These are phyloP conservation scores for Desmodus rotundus DNA, from an alignment of 2,113 vertebrate species.

Conservation along the genomic window DNA sequence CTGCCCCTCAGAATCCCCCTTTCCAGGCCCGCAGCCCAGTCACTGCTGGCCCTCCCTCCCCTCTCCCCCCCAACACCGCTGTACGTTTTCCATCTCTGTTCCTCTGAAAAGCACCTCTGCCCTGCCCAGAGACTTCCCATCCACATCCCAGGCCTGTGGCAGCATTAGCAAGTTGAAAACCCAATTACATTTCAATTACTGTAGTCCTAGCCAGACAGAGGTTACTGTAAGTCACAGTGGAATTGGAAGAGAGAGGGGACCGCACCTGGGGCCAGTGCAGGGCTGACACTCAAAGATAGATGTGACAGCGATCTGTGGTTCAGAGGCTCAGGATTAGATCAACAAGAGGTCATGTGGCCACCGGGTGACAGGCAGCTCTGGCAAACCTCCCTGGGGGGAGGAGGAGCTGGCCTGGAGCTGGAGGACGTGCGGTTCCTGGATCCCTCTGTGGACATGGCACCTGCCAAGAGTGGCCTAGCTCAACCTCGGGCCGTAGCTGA, in stretches of 20 bases:
- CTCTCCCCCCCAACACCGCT: no score
- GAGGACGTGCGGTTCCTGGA: not conserved
- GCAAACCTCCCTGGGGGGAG: not conserved
- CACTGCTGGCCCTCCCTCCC: not conserved
- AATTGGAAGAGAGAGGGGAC: not conserved
- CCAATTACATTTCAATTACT: constrained; percentile 61
- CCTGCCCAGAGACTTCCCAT: not conserved
- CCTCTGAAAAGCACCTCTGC: not conserved
- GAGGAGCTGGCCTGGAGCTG: not conserved
- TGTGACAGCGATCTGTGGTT: constrained; percentile 61
- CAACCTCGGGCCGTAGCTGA: not conserved
- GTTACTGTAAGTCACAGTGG: constrained; percentile 45
- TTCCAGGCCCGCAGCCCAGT: not conserved
- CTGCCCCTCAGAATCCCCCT: not conserved
- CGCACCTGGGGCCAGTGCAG: constrained; percentile 43
- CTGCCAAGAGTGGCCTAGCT: not conserved
- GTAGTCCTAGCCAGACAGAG: constrained; percentile 63
- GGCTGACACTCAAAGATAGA: constrained; percentile 58
- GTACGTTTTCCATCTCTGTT: not conserved
- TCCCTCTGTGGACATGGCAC: not conserved
- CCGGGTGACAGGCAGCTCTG: constrained; percentile 42
- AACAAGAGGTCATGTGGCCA: constrained; percentile 52
- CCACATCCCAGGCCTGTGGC: not conserved
- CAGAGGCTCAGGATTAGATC: constrained; percentile 63
- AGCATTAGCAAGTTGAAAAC: constrained; percentile 55